Conservation (phyloP, 2,113 vertebrate genomes). For the Phaethornis superciliosus region DNA sequence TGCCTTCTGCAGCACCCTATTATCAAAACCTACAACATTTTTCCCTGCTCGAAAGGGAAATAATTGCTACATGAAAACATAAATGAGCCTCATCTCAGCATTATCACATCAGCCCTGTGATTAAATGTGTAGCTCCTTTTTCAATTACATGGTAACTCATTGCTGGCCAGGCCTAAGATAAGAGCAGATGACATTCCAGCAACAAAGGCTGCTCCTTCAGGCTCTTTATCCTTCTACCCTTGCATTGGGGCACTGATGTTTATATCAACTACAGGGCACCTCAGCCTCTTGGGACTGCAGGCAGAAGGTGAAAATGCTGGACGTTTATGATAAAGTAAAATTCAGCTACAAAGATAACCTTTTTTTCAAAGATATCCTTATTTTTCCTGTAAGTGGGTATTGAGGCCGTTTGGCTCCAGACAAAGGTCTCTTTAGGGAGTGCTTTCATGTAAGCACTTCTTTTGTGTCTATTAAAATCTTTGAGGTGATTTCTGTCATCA, state of each 20-base stretch:
- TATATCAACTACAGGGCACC: neutral
- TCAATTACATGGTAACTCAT: neutral
- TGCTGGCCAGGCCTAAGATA: neutral
- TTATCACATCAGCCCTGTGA: neutral
- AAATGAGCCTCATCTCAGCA: neutral
- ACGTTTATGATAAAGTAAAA: constrained; percentile 21
- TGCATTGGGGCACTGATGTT: neutral
- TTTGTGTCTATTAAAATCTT: neutral
- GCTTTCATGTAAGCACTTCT: neutral
- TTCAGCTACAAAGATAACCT: neutral
- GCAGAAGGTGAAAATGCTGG: constrained; percentile 12
- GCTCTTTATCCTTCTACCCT: neutral
- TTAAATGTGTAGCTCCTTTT: neutral
- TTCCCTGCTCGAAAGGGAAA: neutral
- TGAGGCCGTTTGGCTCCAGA: neutral
- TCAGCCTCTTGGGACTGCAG: constrained; percentile 10
- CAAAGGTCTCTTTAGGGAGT: neutral
- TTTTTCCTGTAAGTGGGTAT: neutral
- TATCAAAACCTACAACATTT: neutral
- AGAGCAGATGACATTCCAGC: neutral
- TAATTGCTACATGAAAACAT: neutral
- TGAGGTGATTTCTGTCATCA: neutral
- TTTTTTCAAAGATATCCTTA: neutral
- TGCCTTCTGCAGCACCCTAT: neutral
- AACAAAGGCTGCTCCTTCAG: neutral